Evolutionary conservation across 2,113 vertebrate species (phyloP).

Genomic region (Mustelus asterias): DNA sequence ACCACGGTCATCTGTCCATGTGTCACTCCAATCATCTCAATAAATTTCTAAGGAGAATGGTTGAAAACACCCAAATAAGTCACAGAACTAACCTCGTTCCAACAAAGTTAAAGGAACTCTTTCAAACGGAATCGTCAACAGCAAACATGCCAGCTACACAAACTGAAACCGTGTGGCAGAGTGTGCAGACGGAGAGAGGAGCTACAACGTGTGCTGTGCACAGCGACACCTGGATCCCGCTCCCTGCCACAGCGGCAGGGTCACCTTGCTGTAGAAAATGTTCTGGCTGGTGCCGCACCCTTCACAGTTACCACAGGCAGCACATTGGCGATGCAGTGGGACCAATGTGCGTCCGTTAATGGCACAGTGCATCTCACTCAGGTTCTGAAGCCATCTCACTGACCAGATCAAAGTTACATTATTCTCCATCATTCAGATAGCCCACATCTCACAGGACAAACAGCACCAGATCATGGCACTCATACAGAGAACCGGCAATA

Average conservation of each 20-base stretch:
- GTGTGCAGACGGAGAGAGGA: background rate
- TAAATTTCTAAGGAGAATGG: constrained; percentile 62
- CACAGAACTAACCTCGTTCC: too few species aligned
- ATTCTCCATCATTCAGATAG: background rate
- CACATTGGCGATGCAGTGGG: too few species aligned
- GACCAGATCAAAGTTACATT: background rate
- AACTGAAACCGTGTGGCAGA: background rate
- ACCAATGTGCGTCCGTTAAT: too few species aligned
- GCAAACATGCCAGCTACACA: background rate
- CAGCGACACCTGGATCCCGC: background rate
- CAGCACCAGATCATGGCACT: background rate
- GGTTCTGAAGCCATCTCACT: background rate
- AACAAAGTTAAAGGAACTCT: background rate
- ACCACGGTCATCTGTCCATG: constrained; percentile 71
- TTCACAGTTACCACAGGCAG: background rate
- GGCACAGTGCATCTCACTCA: too few species aligned
- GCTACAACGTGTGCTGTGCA: background rate
- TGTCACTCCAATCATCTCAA: constrained; percentile 62
- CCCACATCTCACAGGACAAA: background rate
- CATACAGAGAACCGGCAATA: background rate
- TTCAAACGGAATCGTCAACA: background rate
- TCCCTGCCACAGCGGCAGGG: too few species aligned
- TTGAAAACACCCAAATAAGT: background rate
- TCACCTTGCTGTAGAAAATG: background rate
- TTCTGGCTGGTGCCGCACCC: background rate